Percentiles rank a stretch among this genome's conserved stretches.
phyloP scores from a whole-genome alignment of 1,140 invertebrate species.

The Sesamia nonagrioides region DNA sequence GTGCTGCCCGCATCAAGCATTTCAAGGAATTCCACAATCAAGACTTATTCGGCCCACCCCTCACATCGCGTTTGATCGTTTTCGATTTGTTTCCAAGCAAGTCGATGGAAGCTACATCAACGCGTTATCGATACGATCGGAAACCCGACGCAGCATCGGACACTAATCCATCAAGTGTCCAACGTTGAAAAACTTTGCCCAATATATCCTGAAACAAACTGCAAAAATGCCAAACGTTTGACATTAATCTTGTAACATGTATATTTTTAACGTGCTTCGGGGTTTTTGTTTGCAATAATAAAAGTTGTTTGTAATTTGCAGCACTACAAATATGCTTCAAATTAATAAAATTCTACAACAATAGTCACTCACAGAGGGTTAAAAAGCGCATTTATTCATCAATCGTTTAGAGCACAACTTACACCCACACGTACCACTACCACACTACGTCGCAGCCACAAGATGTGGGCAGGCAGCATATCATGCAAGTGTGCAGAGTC shows the following conservation, averaged over 20 bases:
- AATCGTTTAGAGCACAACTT: no score
- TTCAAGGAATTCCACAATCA: no score
- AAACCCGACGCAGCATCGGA: conserved; percentile 13
- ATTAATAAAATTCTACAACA: no score
- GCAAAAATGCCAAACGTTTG: conserved; percentile 30
- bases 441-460: no score
- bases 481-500: no score
- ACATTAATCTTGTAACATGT: conserved; percentile 27
- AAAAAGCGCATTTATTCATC: no score
- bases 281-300: neutral
- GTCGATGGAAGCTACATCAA: conserved; percentile 11
- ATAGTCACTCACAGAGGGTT: no score
- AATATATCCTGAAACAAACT: conserved; percentile 30
- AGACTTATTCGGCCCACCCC: no score
- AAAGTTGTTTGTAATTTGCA: no score
- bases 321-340: neutral
- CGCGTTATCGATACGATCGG: conserved; percentile 9
- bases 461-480: no score
- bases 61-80: neutral
- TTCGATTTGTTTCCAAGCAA: conserved; percentile 11
- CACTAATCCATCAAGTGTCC: conserved; percentile 42
- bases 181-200: conserved; percentile 5
- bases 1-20: no score
- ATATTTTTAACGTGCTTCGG: conserved; percentile 2
- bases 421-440: no score